Conservation (phyloP, 2,113 vertebrate genomes). For the Cynoglossus semilaevis region DNA sequence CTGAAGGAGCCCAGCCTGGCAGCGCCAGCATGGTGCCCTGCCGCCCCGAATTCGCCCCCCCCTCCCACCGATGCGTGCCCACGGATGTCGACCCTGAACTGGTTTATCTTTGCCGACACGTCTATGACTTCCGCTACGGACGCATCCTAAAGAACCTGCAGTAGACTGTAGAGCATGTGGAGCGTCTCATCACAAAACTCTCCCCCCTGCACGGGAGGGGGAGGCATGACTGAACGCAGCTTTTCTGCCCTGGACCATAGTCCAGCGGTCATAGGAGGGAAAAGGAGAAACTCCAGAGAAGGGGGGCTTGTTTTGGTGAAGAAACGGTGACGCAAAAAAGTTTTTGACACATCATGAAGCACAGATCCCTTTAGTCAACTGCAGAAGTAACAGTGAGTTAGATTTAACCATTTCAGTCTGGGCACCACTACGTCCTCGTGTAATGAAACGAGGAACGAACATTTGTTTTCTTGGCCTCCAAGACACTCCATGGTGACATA, state of each 20-base stretch:
- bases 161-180: conserved; percentile 65
- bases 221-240: conserved; percentile 4
- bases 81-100: conserved; percentile 91
- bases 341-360: conserved; percentile 49
- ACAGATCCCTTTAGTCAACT: conserved; percentile 64
- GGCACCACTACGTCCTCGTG: conserved; percentile 26
- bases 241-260: conserved; percentile 22
- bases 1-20: conserved; percentile 85
- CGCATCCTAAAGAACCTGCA: conserved; percentile 98
- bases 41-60: conserved; percentile 86
- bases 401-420: no score
- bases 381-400: conserved; percentile 11
- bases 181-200: conserved; percentile 5
- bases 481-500: conserved; percentile 10
- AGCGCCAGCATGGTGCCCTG: conserved; percentile 86
- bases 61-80: conserved; percentile 92
- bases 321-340: conserved; percentile 17
- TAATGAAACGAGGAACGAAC: conserved; percentile 7
- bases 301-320: background rate
- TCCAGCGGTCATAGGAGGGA: background rate
- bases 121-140: conserved; percentile 96
- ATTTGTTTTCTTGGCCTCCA: conserved; percentile 20
- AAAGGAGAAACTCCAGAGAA: background rate
- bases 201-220: conserved; percentile 12
- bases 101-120: conserved; percentile 97